Evolutionary conservation across 2,888 invertebrate genomes (phyloP), one percentile per base, ranked within the genome.

Genomic region (Drosophila melanosoma): DNA sequence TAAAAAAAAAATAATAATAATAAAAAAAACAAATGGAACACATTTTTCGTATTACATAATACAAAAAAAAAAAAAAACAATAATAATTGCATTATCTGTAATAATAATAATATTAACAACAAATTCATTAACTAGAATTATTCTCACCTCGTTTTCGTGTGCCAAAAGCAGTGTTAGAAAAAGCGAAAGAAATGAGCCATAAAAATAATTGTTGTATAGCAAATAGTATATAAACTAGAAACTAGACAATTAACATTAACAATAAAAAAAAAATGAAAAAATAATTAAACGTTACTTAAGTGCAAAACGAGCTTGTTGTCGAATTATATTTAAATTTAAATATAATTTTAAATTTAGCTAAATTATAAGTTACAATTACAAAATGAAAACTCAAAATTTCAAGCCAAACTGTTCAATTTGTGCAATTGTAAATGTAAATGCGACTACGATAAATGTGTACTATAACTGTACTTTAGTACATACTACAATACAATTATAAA

Each of bases 291-390:
- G 81, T 83, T 85, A 87, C 71, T 85, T 87, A 87, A 90, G 88
- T 90, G 90, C 86, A 89, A 90, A 87, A 90, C 90, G 87, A 87
- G 87, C 87, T 87, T 87, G 91, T 87, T 90, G 91, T 87, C 89
- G 80, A 86, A 90, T 86, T 57, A 57, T 45, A 57, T 52, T 15
- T 52, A 52, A 33, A 52, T 52, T 52, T 88, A 84, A 74, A 80
- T 88, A 70, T 80, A 83, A 73, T 80, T 82, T 87, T 71, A 73
- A 64, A 72, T 56, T 82, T 85, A 82, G 88, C 78, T 74, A 54
- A 64, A 29, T 20, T 42, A 45, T 74, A 65, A 76, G 65, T 69
- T 78, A 76, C 67, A 74, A 63, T 48, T 72, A 58, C 33, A 48
- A 60, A 60, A 69, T 8, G 3, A 26, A 62, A 40, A 10, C 36